A percentile compares a stretch with the other conserved stretches of the same genome.
phyloP scores from a whole-genome alignment of 2,888 invertebrate species.

The Ennomos erosarius region DNA sequence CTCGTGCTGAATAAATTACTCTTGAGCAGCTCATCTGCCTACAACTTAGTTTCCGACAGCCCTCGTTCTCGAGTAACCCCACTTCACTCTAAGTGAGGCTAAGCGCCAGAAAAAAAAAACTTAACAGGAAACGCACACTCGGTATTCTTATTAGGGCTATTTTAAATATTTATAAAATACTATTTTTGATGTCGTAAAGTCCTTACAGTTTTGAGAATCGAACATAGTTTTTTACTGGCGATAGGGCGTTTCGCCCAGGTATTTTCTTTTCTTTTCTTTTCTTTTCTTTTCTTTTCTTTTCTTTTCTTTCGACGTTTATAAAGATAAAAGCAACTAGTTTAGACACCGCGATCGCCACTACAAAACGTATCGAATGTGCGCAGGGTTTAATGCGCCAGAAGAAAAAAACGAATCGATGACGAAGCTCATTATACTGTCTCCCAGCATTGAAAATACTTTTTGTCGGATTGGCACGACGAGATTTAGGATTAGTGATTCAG shows the following conservation, averaged over 20 bases:
- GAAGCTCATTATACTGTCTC: conserved; percentile 40
- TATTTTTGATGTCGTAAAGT: too few relatives aligned
- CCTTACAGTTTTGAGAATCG: too few relatives aligned
- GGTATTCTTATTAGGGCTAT: not conserved
- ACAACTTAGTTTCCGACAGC: conserved; percentile 32
- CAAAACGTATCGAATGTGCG: conserved; percentile 19
- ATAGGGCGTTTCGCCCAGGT: too few relatives aligned
- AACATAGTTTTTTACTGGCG: too few relatives aligned
- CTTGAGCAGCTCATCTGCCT: conserved; percentile 31
- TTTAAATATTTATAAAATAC: too few relatives aligned
- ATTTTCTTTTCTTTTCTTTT: too few relatives aligned
- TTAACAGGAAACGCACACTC: conserved; percentile 15
- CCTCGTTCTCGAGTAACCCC: conserved; percentile 36
- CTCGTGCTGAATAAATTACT: conserved; percentile 39
- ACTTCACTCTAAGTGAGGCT: conserved; percentile 40
- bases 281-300: not conserved
- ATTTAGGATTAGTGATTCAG: conserved; percentile 33
- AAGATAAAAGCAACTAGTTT: not conserved
- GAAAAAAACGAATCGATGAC: conserved; percentile 39
- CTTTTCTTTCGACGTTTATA: too few relatives aligned
- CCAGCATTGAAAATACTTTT: conserved; percentile 37
- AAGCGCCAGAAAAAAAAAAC: conserved; percentile 35
- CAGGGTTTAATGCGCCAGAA: conserved; percentile 18
- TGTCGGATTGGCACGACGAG: conserved; percentile 38
- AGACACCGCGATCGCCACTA: not conserved